Conservation (phyloP, 2,797 vertebrate species). For the Cossypha dichroa region DNA sequence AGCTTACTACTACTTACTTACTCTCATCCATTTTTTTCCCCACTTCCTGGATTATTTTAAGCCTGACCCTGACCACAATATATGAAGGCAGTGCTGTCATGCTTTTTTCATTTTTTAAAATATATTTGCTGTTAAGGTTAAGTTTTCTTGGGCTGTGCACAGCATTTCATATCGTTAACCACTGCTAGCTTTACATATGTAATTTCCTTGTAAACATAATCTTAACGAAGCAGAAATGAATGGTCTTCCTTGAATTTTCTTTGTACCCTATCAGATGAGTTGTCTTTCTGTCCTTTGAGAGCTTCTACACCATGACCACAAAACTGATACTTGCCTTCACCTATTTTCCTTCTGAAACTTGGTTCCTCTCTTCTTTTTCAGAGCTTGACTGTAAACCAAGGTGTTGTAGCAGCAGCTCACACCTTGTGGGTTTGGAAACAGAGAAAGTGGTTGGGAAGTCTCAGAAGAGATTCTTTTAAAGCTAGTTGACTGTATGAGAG, state of each 20-base stretch:
- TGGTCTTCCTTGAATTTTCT: not conserved
- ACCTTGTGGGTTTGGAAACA: not conserved
- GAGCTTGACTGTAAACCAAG: not conserved
- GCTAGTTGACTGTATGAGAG: not conserved
- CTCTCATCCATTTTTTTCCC: rapidly evolving
- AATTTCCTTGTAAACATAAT: not conserved
- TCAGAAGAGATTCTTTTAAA: not conserved
- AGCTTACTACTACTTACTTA: not conserved
- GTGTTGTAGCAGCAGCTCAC: not conserved
- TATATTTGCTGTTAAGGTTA: not conserved
- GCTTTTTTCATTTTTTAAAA: not conserved
- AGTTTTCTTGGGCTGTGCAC: not conserved
- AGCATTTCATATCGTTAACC: not conserved
- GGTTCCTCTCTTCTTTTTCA: not conserved
- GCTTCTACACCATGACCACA: not conserved
- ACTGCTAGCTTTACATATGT: not conserved
- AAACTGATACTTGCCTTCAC: not conserved
- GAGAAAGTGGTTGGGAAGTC: not conserved
- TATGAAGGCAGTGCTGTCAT: not conserved
- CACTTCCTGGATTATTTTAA: not conserved
- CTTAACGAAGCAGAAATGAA: not conserved
- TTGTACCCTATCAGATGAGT: not conserved
- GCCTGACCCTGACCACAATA: not conserved
- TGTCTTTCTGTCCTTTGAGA: not conserved
- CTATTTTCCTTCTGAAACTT: not conserved